A percentile compares a stretch with the other conserved stretches of the same genome.
Conservation (phyloP, 2,113 vertebrate species). For the Glaucomys volans region DNA sequence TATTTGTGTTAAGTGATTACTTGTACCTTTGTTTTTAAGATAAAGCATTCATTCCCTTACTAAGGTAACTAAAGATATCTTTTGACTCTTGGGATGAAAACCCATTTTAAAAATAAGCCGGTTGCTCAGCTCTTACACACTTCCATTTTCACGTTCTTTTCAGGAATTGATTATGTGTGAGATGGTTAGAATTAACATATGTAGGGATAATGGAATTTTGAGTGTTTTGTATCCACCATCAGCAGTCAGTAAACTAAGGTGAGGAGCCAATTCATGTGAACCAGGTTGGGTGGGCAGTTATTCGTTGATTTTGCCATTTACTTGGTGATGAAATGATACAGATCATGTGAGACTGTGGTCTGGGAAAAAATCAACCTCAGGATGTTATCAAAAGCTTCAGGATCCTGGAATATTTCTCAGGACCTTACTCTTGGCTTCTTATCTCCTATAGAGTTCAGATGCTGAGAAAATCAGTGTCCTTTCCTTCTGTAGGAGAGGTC, state of each 20-base stretch:
- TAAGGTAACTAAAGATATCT: not conserved
- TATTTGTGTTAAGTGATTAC: not conserved
- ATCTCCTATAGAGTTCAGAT: not conserved
- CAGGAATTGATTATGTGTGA: not conserved
- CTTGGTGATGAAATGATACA: not conserved
- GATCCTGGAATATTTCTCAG: not conserved
- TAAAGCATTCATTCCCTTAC: not conserved
- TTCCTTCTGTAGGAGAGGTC: not conserved
- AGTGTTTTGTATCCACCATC: not conserved
- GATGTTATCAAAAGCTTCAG: not conserved
- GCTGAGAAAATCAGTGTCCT: not conserved
- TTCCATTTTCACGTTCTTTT: not conserved
- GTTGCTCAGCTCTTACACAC: not conserved
- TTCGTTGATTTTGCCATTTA: not conserved
- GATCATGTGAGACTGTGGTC: not conserved
- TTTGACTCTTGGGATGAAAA: slow-evolving; percentile 37
- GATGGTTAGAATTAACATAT: not conserved
- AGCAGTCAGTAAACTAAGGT: not conserved
- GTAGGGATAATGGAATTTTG: not conserved
- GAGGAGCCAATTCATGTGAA: not conserved
- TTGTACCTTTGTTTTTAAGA: not conserved
- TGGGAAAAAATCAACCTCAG: not conserved
- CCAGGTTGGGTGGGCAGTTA: too few species aligned
- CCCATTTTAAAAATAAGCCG: not conserved
- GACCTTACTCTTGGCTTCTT: not conserved